Percentiles rank a stretch among this genome's conserved stretches.
Evolutionary conservation across 2,113 vertebrate species (phyloP).

Genomic region (Camelus dromedarius): DNA sequence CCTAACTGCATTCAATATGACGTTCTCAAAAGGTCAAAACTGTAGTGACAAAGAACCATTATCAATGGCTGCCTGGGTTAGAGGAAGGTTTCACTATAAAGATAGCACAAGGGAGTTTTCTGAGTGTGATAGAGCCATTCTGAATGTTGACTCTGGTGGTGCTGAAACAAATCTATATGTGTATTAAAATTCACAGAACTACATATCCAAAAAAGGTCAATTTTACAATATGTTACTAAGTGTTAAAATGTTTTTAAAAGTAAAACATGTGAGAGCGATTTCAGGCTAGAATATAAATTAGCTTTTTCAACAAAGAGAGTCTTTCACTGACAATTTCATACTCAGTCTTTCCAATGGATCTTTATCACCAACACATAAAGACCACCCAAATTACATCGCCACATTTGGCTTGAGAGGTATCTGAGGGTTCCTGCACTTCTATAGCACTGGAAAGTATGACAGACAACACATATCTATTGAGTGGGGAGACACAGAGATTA

Average conservation of each 20-base stretch:
- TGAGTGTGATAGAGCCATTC: not conserved
- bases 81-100: not conserved
- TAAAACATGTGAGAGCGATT: not conserved
- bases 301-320: conserved; percentile 13
- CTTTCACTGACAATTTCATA: conserved; percentile 5
- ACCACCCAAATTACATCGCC: not conserved
- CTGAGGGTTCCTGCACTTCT: not conserved
- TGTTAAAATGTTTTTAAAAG: not conserved
- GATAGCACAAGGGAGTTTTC: not conserved
- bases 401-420: not conserved
- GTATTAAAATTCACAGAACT: conserved; percentile 5
- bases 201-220: not conserved
- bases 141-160: not conserved
- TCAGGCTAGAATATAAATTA: not conserved
- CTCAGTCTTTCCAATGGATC: not conserved
- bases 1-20: not conserved
- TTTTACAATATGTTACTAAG: not conserved
- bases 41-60: not conserved
- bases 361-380: not conserved
- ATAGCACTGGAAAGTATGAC: not conserved
- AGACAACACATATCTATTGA: not conserved
- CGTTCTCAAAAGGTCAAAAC: not conserved
- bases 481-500: not conserved
- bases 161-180: not conserved
- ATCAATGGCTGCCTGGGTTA: not conserved